Base-by-base conservation (phyloP, 2,797 vertebrate genomes). In the Tangara arthus region DNA sequence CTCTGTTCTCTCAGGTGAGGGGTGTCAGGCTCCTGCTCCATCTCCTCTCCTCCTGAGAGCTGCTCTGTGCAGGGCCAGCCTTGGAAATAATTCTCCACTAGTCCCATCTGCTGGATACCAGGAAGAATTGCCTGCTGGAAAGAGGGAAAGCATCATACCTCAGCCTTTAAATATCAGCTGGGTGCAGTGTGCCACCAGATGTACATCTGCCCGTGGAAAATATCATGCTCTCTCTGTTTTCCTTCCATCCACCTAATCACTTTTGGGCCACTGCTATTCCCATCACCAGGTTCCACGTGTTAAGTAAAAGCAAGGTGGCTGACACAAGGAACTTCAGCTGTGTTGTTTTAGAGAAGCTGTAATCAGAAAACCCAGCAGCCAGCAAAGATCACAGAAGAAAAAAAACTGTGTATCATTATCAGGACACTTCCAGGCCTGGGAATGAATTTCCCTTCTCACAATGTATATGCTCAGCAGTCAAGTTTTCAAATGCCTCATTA, bases 81-180 rank as follows among this genome's bases (percentile, higher is more conserved):
- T 28, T 83, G 91, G 57, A 87, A 97, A 98, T 92, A 63, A 96
- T 97, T 97, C 96, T 97, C 92, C 96, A 11, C 94, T 91, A 96
- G 96, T 97, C 95, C 98, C 98, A 98, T 96, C 98, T 98, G 96
- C 97, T 98, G 98, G 97, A 94, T 91, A 47, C 52, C 17, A 24
- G 46, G 32, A 47, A 57, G 91, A 89, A 96, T 49, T 97, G 95
- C 94, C 73, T 95, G 82, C 70, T 71, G 22, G 59, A 94, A 83
- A 73, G 52, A 78, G 27, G 41, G 65, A 64, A 70, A 95, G 32
- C 60, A 3, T 71, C n/a, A 3, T 26, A 35, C 22, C 46, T 65
- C 26, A 82, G 64, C 71, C 72, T 95, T 90, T 71, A 56, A 60
- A 30, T 50, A 19, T 15, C 32, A 83, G 79, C 94, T 49, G 73